These are phyloP conservation scores for Saccostrea cuccullata DNA, from an alignment of 1,140 invertebrate genomes.

Conservation along the genomic window DNA sequence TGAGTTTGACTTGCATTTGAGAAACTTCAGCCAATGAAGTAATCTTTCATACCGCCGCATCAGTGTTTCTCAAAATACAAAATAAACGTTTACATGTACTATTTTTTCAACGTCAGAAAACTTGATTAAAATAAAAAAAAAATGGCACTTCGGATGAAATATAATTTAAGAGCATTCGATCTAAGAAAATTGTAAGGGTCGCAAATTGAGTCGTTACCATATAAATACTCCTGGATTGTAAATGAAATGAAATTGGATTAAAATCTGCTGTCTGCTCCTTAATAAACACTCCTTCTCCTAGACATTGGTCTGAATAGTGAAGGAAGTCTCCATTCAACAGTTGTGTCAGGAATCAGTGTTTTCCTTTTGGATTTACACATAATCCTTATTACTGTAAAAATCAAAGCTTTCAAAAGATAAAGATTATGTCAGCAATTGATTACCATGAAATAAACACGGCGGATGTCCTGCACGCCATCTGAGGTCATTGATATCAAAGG, in stretches of 20 bases:
- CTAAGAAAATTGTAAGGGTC: too few relatives aligned
- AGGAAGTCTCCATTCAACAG: not conserved
- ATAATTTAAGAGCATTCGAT: too few relatives aligned
- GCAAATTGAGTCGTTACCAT: too few relatives aligned
- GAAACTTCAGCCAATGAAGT: too few relatives aligned
- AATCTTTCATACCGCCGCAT: too few relatives aligned
- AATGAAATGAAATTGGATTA: not conserved
- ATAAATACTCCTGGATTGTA: too few relatives aligned
- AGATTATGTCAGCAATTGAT: constrained; percentile 1
- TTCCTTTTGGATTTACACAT: not conserved
- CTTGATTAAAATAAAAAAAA: too few relatives aligned
- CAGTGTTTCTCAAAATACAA: too few relatives aligned
- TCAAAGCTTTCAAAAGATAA: not conserved
- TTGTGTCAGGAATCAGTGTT: not conserved
- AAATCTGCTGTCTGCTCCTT: not conserved
- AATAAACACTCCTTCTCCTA: not conserved
- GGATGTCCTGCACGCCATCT: not conserved
- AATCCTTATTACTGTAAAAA: constrained; percentile 2
- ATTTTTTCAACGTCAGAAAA: too few relatives aligned
- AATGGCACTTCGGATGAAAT: too few relatives aligned
- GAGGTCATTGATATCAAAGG: not conserved
- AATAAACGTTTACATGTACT: too few relatives aligned
- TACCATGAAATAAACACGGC: not conserved
- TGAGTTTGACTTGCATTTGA: too few relatives aligned
- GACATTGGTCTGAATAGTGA: not conserved